These are phyloP conservation scores for Tricholauxania praeusta DNA, from an alignment of 2,888 invertebrate species.

Conservation along the genomic window DNA sequence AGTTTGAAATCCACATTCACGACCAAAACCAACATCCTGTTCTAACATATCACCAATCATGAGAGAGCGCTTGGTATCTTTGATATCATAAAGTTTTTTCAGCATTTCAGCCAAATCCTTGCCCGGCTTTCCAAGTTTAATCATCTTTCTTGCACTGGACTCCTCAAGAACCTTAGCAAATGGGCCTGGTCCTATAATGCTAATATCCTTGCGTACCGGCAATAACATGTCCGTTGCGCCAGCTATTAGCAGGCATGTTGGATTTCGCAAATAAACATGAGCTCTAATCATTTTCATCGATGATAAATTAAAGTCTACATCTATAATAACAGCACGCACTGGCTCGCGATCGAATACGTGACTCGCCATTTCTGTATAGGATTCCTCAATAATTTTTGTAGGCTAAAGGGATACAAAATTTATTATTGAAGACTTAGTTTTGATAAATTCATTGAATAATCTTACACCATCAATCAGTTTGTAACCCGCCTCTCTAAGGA, in stretches of 20 bases:
- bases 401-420: conserved; percentile 49
- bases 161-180: conserved; percentile 65
- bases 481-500: conserved; percentile 67
- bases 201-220: conserved; percentile 56
- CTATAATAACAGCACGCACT: conserved; percentile 70
- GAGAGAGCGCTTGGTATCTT: conserved; percentile 75
- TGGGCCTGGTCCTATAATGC: conserved; percentile 67
- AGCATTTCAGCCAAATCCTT: conserved; percentile 59
- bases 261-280: conserved; percentile 65
- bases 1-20: conserved; percentile 77
- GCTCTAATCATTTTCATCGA: conserved; percentile 68
- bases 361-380: conserved; percentile 45
- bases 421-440: neutral
- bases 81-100: conserved; percentile 63
- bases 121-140: conserved; percentile 69
- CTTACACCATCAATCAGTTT: conserved; percentile 65
- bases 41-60: conserved; percentile 90
- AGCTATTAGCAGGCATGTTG: conserved; percentile 67
- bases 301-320: conserved; percentile 68
- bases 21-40: conserved; percentile 84
- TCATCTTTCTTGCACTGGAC: conserved; percentile 60
- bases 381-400: conserved; percentile 55
- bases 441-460: neutral
- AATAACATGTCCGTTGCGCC: conserved; percentile 68
- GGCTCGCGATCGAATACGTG: conserved; percentile 57